Evolutionary conservation across 2,888 invertebrate genomes (phyloP), one percentile per base, ranked within the genome.

Genomic region (Koerneria pararmatus): DNA sequence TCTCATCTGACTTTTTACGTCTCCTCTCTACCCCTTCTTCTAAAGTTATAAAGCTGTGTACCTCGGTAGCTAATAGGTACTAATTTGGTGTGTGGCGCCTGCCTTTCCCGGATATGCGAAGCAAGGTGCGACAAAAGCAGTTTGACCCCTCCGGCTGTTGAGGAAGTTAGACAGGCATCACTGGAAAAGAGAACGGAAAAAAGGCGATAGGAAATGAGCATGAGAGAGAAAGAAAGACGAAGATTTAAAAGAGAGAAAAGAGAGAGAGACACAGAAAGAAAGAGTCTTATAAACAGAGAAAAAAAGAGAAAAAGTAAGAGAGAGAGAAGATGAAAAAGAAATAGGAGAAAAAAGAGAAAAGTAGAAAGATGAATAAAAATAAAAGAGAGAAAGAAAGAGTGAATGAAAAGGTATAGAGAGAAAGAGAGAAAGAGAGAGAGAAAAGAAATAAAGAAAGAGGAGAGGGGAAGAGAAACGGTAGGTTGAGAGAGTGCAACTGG

Each of bases 151-250:
- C n/a, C n/a, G n/a, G n/a, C n/a, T n/a, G n/a, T n/a, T n/a, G n/a
- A n/a, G n/a, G n/a, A n/a, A n/a, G n/a, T n/a, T n/a, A n/a, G n/a
- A n/a, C n/a, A n/a, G n/a, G n/a, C n/a, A n/a, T 34, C 11, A 35
- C 22, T 27, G 4, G 29, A 34, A 60, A 46, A 48, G 27, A 46
- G 46, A 46, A 15, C 46, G n/a, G n/a, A 46, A 15, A 19, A 15
- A 46, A 11, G 11, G n/a, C 46, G 11, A 19, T 46, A 46, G 46
- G 46, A 46, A 15, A 46, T 46, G 15, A 48, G 22, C 32, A 22
- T 56, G 53, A 67, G 56, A 31, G 35, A 46, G 41, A 35, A 32
- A 61, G 41, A 11, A 22, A 68, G 65, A 58, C 4, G 34, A 35
- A 56, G 48, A 65, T 46, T 58, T 31, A 34, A 49, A 5, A 54